These are phyloP conservation scores for Glaucopsyche alexis DNA, from an alignment of 2,888 invertebrate genomes.

Conservation along the genomic window DNA sequence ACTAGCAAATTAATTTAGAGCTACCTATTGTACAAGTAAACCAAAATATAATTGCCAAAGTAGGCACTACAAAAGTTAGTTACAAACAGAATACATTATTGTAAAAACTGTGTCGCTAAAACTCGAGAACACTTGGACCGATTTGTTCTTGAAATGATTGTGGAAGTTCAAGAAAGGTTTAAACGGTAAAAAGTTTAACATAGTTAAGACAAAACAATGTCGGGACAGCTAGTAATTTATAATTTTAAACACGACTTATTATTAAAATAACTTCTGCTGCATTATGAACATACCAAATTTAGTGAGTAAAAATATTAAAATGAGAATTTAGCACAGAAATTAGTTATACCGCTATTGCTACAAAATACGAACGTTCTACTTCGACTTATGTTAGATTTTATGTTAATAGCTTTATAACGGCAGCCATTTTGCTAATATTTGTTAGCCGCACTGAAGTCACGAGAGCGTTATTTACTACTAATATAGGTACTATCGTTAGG, in stretches of 20 bases:
- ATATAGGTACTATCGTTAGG: neutral
- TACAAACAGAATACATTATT: too few species aligned
- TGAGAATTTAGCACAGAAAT: slow-evolving; percentile 16
- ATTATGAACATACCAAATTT: neutral
- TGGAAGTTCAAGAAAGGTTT: too few species aligned
- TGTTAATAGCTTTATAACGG: slow-evolving; percentile 28
- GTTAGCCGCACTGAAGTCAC: neutral
- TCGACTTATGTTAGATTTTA: slow-evolving; percentile 23
- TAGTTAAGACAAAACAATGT: too few species aligned
- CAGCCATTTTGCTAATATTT: slow-evolving; percentile 16
- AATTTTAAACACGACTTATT: neutral
- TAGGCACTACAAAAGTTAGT: too few species aligned
- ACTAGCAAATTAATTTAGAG: too few species aligned
- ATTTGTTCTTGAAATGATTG: too few species aligned
- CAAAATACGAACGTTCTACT: neutral
- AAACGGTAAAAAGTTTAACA: too few species aligned
- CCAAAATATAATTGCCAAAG: too few species aligned
- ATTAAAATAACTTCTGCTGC: neutral
- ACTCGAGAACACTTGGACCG: too few species aligned
- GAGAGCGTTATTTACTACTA: neutral
- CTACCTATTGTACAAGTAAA: too few species aligned
- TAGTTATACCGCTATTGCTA: neutral
- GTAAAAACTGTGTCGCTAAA: too few species aligned
- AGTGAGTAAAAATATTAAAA: neutral
- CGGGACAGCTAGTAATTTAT: too few species aligned